Base-by-base conservation (phyloP, 2,113 vertebrate species). In the Otocyon megalotis region DNA sequence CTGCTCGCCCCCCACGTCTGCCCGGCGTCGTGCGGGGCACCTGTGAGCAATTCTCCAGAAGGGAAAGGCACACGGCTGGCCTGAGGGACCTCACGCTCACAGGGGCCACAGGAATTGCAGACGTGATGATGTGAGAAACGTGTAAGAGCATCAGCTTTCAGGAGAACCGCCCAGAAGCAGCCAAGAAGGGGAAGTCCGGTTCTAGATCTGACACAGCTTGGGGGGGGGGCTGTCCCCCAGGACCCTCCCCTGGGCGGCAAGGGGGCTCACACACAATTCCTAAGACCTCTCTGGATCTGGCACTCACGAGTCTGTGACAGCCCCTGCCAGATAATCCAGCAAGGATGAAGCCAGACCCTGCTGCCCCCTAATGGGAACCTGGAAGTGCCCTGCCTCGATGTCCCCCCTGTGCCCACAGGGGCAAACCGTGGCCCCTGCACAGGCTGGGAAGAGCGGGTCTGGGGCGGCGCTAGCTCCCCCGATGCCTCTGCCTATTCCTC, bases 391-490 rank as follows among this genome's bases (percentile, higher is more conserved):
- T 43, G 43, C 43, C 43, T 43, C 43, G 43, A 43, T 1, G 43
- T 43, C 6, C 43, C 43, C 43, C 43, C 43, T 13, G 43, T 48
- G 63, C 13, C 15, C 13, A 26, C 15, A 2, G 15, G 28, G 35
- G 53, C 5, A 7, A 0, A 17, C 8, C 5, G 14, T 1, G 3
- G 48, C 15, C 6, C 1, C 35, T 16, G 22, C 4, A 0, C 80
- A n/a, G 3, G 3, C 3, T 20, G 3, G 43, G 56, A 0, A 30
- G n/a, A 71, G 9, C 0, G 2, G 2, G 2, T n/a, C 1, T 0
- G 2, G 5, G 53, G 19, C 8, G 14, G 4, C 0, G 0, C 13
- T 35, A 32, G 35, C 20, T 54, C 26, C 14, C 37, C 7, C 62
- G 1, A 32, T 56, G 50, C 24, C 5, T 56, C 10, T 84, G 53